Evolutionary conservation across 1,140 invertebrate genomes (phyloP), one percentile per base, ranked within the genome.

Genomic region (Spodoptera litura): DNA sequence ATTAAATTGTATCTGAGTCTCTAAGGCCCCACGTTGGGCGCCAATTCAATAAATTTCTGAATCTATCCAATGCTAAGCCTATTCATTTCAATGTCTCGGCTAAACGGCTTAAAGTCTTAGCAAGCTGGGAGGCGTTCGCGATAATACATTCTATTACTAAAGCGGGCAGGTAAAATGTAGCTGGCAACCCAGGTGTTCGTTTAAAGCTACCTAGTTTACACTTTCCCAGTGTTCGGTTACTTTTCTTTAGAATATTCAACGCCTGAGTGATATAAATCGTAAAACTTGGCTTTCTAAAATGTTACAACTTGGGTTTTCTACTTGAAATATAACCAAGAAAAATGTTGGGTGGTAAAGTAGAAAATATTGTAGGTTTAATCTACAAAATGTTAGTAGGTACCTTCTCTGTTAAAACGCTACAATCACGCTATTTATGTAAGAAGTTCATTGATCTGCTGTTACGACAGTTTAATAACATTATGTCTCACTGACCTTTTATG

Each of bases 51-150:
- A 58, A 74, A 59, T 61, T 44, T 61, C 38, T 74, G 31, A 49
- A 61, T 44, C 55, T 71, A 74, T 49, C 15, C 38, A 27, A 74
- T 49, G 56, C 1, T 74, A 74, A 70, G 66, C 66, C 64, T n/a
- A 61, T 74, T 61, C 56, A 59, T 74, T 74, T 61, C 38, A 74
- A 74, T 74, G 71, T 35, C 71, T 74, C 15, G 20, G 44, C 71
- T 74, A 74, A 74, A 74, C 56, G 56, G 71, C 55, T 74, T 74
- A 74, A 59, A 58, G 71, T 58, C 71, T 74, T 61, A 74, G 55
- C 66, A 70, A 35, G 66, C 71, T 27, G n/a, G 20, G 35, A 11
- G n/a, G 35, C 44, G 38, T 13, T 10, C 31, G 8, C 55, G 15
- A 25, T 59, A 61, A 59, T 61, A 74, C 56, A 51, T 74, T 74